phyloP scores from a whole-genome alignment of 2,797 vertebrate genomes.

The Darevskia mixta region DNA sequence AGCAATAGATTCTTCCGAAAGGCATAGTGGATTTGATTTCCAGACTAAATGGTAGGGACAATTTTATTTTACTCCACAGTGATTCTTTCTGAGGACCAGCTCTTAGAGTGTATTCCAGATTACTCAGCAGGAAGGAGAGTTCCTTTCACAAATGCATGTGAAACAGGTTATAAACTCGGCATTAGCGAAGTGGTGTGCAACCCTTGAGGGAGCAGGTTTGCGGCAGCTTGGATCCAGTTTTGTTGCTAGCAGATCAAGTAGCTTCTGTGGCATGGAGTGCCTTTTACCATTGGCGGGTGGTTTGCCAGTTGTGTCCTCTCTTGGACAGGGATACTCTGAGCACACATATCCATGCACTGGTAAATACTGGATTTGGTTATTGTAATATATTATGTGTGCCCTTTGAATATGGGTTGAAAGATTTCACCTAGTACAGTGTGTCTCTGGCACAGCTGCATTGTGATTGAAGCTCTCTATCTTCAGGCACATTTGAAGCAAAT shows the following conservation, averaged over 20 bases:
- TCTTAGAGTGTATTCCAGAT: slow-evolving; percentile 33
- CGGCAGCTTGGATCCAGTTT: not conserved
- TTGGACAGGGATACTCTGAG: too few relatives aligned
- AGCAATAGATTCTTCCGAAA: slow-evolving; percentile 40
- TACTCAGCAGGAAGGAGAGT: not conserved
- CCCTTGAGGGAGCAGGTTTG: not conserved
- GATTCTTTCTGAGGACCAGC: not conserved
- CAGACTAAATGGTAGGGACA: slow-evolving; percentile 48
- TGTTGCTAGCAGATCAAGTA: not conserved
- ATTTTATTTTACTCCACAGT: slow-evolving; percentile 24
- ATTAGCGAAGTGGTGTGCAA: not conserved
- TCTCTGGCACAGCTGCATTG: too few relatives aligned
- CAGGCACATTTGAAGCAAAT: too few relatives aligned
- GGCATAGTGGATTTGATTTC: slow-evolving; percentile 47
- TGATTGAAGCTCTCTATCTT: too few relatives aligned
- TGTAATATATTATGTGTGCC: too few relatives aligned
- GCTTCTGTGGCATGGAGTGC: too few relatives aligned
- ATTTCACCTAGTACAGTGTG: too few relatives aligned
- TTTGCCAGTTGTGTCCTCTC: too few relatives aligned
- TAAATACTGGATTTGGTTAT: too few relatives aligned
- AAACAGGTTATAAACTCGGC: not conserved
- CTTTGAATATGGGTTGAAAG: too few relatives aligned
- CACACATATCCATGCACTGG: too few relatives aligned
- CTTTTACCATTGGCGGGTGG: too few relatives aligned
- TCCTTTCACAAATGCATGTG: not conserved